phyloP scores from a whole-genome alignment of 1,140 invertebrate genomes.

The Drosophila lowei region DNA sequence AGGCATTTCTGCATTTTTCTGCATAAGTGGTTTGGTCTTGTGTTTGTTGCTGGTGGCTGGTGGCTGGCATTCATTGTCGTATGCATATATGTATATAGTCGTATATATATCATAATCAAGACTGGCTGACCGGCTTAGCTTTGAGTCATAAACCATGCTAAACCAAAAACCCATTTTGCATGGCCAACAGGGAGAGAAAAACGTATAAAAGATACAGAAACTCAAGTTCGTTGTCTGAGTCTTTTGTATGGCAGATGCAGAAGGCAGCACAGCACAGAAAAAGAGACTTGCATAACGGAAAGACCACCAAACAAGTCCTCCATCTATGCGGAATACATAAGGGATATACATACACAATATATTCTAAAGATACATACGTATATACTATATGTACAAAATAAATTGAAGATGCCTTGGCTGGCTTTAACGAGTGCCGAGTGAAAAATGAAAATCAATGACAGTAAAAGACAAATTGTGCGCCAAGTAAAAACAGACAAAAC shows the following conservation, averaged over 20 bases:
- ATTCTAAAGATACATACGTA: background rate
- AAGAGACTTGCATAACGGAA: conserved; percentile 51
- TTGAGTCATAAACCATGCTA: conserved; percentile 57
- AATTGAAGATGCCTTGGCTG: conserved; percentile 32
- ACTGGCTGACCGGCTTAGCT: conserved; percentile 41
- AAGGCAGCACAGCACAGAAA: conserved; percentile 15
- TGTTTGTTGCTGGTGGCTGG: conserved; percentile 40
- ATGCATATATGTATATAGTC: conserved; percentile 26
- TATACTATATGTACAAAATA: conserved; percentile 27
- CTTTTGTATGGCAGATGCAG: conserved; percentile 53
- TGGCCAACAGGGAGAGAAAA: conserved; percentile 31
- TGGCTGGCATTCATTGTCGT: conserved; percentile 31
- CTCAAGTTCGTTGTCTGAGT: conserved; percentile 71
- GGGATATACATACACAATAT: conserved; percentile 10
- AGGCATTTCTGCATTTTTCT: conserved; percentile 72
- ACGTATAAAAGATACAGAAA: conserved; percentile 12
- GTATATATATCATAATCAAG: conserved; percentile 67
- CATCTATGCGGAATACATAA: conserved; percentile 14
- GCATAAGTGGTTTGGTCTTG: conserved; percentile 54
- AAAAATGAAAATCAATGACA: conserved; percentile 78
- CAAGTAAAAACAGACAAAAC: conserved; percentile 69
- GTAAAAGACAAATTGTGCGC: conserved; percentile 80
- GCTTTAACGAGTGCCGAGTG: conserved; percentile 63
- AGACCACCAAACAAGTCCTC: conserved; percentile 57
- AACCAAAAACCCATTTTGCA: conserved; percentile 37